These are phyloP conservation scores for Melinaea marsaeus DNA, from an alignment of 2,888 invertebrate species.

Conservation along the genomic window DNA sequence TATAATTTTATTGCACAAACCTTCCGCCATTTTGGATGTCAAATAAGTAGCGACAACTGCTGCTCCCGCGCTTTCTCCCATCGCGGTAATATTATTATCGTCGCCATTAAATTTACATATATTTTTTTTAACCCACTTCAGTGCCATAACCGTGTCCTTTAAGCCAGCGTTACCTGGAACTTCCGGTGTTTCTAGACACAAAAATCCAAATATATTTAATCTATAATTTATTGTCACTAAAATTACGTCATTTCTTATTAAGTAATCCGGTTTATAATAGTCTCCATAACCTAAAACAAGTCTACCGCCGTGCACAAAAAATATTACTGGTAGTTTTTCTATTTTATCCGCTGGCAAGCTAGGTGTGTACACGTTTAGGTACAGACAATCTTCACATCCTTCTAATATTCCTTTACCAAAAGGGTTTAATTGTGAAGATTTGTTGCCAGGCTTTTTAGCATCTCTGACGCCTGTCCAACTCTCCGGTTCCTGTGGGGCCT, in stretches of 20 bases:
- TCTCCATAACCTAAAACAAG: slow-evolving; percentile 74
- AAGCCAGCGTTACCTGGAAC: slow-evolving; percentile 63
- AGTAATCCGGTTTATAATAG: slow-evolving; percentile 64
- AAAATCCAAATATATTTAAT: slow-evolving; percentile 57
- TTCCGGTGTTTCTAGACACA: slow-evolving; percentile 58
- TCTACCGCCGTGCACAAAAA: slow-evolving; percentile 78
- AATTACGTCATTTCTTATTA: slow-evolving; percentile 55
- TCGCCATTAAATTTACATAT: slow-evolving; percentile 59
- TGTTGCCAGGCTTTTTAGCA: slow-evolving; percentile 63
- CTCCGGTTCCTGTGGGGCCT: slow-evolving; percentile 58
- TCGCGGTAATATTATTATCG: slow-evolving; percentile 50
- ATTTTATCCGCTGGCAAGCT: slow-evolving; percentile 57
- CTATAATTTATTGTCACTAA: slow-evolving; percentile 65
- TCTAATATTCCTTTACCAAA: slow-evolving; percentile 53
- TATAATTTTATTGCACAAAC: slow-evolving; percentile 55
- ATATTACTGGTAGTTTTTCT: slow-evolving; percentile 68
- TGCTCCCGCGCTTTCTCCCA: slow-evolving; percentile 65
- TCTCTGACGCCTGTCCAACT: slow-evolving; percentile 55
- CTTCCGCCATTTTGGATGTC: slow-evolving; percentile 52
- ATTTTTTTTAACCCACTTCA: slow-evolving; percentile 62
- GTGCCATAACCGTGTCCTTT: slow-evolving; percentile 59
- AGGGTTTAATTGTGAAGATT: slow-evolving; percentile 67
- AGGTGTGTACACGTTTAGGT: slow-evolving; percentile 82
- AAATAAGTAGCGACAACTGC: slow-evolving; percentile 48
- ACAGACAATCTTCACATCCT: slow-evolving; percentile 82